Conservation (phyloP, 2,113 vertebrate species). For the Progne subis region DNA sequence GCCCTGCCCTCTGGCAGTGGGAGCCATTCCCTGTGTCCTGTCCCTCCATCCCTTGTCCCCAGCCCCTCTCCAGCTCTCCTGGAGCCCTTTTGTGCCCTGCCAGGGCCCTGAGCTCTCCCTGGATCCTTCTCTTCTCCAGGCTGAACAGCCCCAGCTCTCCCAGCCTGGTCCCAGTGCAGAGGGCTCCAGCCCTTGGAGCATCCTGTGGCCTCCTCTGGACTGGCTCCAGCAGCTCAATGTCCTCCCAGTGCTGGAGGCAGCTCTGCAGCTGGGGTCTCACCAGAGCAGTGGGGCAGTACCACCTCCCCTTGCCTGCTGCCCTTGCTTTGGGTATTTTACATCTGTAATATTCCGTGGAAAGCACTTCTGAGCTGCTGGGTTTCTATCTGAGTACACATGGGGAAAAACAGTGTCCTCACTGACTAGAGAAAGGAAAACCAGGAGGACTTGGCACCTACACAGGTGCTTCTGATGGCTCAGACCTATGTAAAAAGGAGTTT, state of each 20-base stretch:
- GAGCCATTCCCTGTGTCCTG: neutral
- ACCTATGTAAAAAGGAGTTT: neutral
- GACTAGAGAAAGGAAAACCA: neutral
- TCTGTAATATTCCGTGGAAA: neutral
- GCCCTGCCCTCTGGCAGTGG: neutral
- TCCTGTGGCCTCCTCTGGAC: fast-evolving
- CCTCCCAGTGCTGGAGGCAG: neutral
- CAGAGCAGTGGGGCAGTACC: neutral
- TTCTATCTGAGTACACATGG: neutral
- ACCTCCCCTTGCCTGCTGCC: neutral
- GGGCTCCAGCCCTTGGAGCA: neutral
- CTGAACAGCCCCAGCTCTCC: neutral
- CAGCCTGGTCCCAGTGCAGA: neutral
- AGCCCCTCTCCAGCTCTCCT: neutral
- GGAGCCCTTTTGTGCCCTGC: neutral
- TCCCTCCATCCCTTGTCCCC: neutral
- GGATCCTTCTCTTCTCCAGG: neutral
- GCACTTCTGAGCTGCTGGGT: neutral
- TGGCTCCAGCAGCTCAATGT: neutral
- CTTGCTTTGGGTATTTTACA: neutral
- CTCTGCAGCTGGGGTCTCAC: neutral
- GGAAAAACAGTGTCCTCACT: neutral
- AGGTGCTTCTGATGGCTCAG: neutral
- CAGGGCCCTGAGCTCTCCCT: neutral
- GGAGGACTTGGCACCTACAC: neutral